Evolutionary conservation across 2,113 vertebrate species (phyloP).

Genomic region (Ondatra zibethicus): DNA sequence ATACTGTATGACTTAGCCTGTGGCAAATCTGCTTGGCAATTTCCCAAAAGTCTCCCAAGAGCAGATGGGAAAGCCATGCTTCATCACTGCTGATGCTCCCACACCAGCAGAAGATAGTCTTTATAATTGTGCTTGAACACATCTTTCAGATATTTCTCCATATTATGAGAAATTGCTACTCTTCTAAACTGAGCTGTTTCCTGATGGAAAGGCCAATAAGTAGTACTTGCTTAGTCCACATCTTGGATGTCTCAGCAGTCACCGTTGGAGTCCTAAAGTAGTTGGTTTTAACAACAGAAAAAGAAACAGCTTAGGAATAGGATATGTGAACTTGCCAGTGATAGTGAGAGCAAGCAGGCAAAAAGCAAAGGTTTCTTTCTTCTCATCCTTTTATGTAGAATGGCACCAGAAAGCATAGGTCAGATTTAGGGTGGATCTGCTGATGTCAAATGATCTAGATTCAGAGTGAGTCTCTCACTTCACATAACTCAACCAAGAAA

Average conservation of each 20-base stretch:
- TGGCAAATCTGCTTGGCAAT: slow-evolving; percentile 92
- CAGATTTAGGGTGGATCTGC: background rate
- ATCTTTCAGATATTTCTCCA: background rate
- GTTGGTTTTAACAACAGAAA: background rate
- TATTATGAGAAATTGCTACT: background rate
- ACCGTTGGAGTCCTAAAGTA: background rate
- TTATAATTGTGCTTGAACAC: slow-evolving; percentile 96
- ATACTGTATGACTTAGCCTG: slow-evolving; percentile 92
- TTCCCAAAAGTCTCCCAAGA: slow-evolving; percentile 97
- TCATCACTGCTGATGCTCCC: slow-evolving; percentile 93
- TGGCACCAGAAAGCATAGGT: background rate
- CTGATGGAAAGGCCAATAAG: background rate
- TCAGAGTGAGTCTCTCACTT: background rate
- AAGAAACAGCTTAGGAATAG: no score
- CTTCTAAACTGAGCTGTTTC: background rate
- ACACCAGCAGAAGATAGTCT: slow-evolving; percentile 97
- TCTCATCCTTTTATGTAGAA: background rate
- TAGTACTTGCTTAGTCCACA: background rate
- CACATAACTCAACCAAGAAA: background rate
- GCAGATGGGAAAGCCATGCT: slow-evolving; percentile 94
- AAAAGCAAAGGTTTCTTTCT: background rate
- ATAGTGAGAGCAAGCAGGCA: background rate
- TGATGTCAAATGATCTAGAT: background rate
- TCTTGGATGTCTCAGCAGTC: background rate
- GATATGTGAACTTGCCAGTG: background rate